Base-by-base conservation (phyloP, 1,140 invertebrate species). In the Rhizoglyphus robini region DNA sequence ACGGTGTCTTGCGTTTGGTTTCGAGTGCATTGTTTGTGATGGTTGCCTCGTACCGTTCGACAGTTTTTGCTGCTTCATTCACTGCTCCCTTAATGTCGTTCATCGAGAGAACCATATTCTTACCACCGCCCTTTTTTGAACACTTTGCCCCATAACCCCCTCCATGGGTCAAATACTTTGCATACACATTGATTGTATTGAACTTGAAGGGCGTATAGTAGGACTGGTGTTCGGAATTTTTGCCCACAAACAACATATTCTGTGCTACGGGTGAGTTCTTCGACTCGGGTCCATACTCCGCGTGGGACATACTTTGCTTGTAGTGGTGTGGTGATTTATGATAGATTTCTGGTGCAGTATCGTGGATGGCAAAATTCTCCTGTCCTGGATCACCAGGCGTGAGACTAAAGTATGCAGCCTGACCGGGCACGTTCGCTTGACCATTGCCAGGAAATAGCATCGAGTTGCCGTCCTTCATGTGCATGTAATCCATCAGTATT, bases 141-240 rank as follows among this genome's bases (percentile, higher is more conserved):
- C 15, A 60, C 13, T 60, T 29, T 23, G 11, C 27, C 15, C 29
- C 8, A n/a, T 60, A 11, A 46, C 58, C 54, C 18, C 25, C 25
- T n/a, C 25, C 27, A 46, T 60, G 3, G 32, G 58, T 60, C 23
- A 60, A 46, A 46, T 60, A 60, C 13, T 60, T 29, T 11, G 15
- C 27, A 46, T 60, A 60, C 23, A 60, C 58, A 46, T 60, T 60
- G 27, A 60, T 60, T 20, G 58, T 29, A 46, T 60, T 60, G 2
- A 32, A 13, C 29, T 60, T 60, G 15, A 60, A 60, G n/a, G 58
- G 58, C 29, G 58, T 60, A 46, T 60, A 60, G 29, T 60, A 60
- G 11, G 5, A 11, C 25, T 5, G 25, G 25, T 60, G 15, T 5
- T 54, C 23, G 1, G 15, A 20, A 1, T 60, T 1, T 46, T 60